Evolutionary conservation across 2,888 invertebrate genomes (phyloP).

Genomic region (Morinoia aosen): DNA sequence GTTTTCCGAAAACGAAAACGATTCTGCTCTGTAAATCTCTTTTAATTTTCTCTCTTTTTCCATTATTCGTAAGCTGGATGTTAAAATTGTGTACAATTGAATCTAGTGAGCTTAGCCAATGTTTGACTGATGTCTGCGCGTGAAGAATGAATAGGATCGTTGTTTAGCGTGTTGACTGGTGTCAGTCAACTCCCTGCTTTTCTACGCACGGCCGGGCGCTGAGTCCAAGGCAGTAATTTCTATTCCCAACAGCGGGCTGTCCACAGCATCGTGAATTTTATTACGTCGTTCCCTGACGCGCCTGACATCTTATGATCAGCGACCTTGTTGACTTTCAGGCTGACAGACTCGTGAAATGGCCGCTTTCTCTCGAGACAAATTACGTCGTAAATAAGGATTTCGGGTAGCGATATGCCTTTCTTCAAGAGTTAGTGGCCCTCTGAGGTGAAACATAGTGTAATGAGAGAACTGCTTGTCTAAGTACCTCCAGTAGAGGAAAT

Average conservation of each 20-base stretch:
- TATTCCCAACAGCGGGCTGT: constrained; percentile 13
- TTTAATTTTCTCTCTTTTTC: background rate
- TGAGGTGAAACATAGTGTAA: background rate
- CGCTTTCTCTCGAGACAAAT: constrained; percentile 13
- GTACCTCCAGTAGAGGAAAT: background rate
- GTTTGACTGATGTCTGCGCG: background rate
- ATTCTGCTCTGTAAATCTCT: background rate
- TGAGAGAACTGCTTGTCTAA: background rate
- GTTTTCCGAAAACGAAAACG: background rate
- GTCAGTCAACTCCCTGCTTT: background rate
- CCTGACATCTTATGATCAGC: constrained; percentile 38
- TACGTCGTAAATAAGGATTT: constrained; percentile 24
- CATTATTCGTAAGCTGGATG: background rate
- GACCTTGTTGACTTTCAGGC: constrained; percentile 14
- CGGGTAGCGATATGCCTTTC: background rate
- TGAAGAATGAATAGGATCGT: background rate
- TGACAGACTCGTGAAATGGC: background rate
- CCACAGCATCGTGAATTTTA: background rate
- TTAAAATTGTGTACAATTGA: background rate
- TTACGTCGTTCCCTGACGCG: constrained; percentile 22
- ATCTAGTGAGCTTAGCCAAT: background rate
- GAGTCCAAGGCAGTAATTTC: constrained; percentile 25
- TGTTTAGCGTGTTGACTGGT: background rate
- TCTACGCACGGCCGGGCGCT: background rate
- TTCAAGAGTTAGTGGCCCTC: background rate